Evolutionary conservation across 1,140 invertebrate genomes (phyloP).

Genomic region (Phthorimaea operculella): DNA sequence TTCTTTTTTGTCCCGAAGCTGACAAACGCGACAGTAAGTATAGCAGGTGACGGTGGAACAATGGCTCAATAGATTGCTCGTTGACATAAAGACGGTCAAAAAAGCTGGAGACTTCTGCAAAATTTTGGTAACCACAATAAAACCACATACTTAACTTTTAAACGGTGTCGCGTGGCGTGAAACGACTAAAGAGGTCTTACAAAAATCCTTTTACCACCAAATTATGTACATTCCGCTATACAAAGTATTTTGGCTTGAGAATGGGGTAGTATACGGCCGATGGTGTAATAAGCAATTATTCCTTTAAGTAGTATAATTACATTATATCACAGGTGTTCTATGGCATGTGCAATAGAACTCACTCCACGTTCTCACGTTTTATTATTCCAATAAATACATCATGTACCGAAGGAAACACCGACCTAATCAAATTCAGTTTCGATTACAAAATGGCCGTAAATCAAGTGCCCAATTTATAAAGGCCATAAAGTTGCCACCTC

Average conservation of each 20-base stretch:
- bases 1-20: conserved; percentile 11
- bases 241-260: conserved; percentile 24
- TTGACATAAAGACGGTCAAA: conserved; percentile 37
- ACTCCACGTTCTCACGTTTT: conserved; percentile 17
- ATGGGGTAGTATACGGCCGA: conserved; percentile 13
- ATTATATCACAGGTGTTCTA: too few species aligned
- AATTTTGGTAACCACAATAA: conserved; percentile 53
- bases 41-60: conserved; percentile 41
- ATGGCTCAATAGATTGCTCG: conserved; percentile 38
- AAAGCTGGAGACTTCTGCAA: conserved; percentile 32
- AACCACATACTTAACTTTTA: conserved; percentile 39
- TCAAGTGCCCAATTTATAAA: conserved; percentile 38
- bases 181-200: conserved; percentile 33
- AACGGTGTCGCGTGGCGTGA: conserved; percentile 39
- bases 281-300: background rate
- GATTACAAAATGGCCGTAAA: conserved; percentile 37
- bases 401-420: conserved; percentile 26
- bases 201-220: conserved; percentile 20
- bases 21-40: conserved; percentile 6
- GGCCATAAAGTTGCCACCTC: conserved; percentile 43
- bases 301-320: background rate
- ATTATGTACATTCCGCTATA: conserved; percentile 20
- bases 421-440: conserved; percentile 26
- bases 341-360: background rate
- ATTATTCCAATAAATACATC: conserved; percentile 40